Evolutionary conservation across 2,888 invertebrate species (phyloP).

Genomic region (Trichacis sp.): DNA sequence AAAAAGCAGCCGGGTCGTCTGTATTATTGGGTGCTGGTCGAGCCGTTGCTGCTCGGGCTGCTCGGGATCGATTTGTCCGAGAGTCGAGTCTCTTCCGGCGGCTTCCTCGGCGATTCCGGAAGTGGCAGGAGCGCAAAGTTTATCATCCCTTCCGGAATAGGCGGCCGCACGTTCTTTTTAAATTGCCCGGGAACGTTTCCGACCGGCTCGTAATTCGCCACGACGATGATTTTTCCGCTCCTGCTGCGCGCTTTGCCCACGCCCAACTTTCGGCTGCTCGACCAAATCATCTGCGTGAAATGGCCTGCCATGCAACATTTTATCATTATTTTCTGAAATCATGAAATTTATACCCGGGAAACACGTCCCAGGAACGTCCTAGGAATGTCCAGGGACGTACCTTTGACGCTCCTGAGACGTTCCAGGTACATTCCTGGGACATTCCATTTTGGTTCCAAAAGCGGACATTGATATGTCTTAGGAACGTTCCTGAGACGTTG

Average conservation of each 20-base stretch:
- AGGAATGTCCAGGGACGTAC: no score
- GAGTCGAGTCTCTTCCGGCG: constrained; percentile 37
- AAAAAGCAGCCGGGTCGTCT: constrained; percentile 58
- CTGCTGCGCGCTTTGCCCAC: constrained; percentile 84
- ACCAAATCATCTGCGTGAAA: constrained; percentile 90
- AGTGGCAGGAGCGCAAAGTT: constrained; percentile 63
- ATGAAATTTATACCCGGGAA: no score
- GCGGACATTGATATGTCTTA: no score
- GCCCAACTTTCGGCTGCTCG: constrained; percentile 80
- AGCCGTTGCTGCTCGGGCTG: constrained; percentile 52
- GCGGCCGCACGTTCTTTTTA: constrained; percentile 82
- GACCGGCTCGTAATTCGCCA: constrained; percentile 86
- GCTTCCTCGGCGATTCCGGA: constrained; percentile 42
- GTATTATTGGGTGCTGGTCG: constrained; percentile 58
- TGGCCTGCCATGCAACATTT: no score
- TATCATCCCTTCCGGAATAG: constrained; percentile 74
- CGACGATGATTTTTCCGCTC: constrained; percentile 84
- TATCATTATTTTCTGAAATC: no score
- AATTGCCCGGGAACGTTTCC: constrained; percentile 83
- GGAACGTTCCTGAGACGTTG: no score
- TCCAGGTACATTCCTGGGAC: no score
- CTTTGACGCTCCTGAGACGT: no score
- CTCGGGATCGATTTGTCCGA: constrained; percentile 52
- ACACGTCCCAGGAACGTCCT: no score
- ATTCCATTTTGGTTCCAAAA: no score